These are phyloP conservation scores for Phrynocephalus forsythii DNA, from an alignment of 2,797 vertebrate genomes.

Conservation along the genomic window DNA sequence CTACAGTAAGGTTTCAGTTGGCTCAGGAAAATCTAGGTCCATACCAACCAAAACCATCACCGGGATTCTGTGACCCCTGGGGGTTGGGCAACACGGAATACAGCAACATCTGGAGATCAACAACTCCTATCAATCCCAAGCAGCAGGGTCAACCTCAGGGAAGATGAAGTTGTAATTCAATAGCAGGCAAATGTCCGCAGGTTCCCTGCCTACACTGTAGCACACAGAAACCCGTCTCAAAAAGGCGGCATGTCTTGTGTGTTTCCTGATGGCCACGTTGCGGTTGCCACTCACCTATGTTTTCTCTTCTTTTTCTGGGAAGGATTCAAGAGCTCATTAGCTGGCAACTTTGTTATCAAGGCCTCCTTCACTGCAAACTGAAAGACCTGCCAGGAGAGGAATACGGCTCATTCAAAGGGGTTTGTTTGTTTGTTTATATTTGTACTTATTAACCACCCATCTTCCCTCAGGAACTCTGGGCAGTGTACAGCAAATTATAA, in stretches of 20 bases:
- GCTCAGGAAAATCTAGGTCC: background rate
- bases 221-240: background rate
- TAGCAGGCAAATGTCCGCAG: background rate
- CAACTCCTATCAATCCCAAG: background rate
- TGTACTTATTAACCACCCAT: too few relatives aligned
- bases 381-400: conserved; percentile 85
- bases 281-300: conserved; percentile 85
- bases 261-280: background rate
- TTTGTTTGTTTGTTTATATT: background rate
- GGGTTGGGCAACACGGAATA: background rate
- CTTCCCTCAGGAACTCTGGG: too few relatives aligned
- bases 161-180: background rate
- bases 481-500: too few relatives aligned
- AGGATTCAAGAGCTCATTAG: conserved; percentile 90
- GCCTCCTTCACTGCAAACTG: conserved; percentile 96
- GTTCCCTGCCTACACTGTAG: background rate
- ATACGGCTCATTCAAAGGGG: background rate
- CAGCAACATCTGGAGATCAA: background rate
- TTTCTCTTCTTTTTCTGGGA: conserved; percentile 98
- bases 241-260: background rate
- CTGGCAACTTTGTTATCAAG: conserved; percentile 90
- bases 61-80: background rate
- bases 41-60: background rate
- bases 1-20: background rate
- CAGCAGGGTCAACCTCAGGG: background rate